phyloP scores from a whole-genome alignment of 2,888 invertebrate genomes.

The Caenorhabditis panamensis region DNA sequence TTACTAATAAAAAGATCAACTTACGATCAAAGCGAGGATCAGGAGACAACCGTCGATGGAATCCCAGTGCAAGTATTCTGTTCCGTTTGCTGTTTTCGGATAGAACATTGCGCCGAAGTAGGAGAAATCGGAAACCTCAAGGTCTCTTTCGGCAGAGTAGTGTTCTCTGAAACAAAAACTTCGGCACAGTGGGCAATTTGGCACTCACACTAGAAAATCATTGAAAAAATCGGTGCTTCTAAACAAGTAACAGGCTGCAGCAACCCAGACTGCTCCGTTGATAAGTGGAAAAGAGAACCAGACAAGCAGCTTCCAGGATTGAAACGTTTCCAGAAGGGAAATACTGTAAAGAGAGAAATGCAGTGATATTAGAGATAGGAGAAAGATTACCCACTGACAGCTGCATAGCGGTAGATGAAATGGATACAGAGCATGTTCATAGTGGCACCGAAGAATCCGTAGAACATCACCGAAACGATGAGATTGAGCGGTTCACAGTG shows the following conservation, averaged over 20 bases:
- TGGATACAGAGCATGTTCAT: conserved; percentile 34
- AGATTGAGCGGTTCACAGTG: too few species aligned
- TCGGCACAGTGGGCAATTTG: neutral
- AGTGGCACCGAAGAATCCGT: conserved; percentile 42
- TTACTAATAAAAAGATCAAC: neutral
- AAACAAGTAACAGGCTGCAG: neutral
- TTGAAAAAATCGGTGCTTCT: neutral
- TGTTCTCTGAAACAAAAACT: neutral
- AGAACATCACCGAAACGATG: conserved; percentile 16
- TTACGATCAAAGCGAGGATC: neutral
- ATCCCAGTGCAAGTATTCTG: neutral
- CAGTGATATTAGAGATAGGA: too few species aligned
- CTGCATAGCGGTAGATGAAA: conserved; percentile 40
- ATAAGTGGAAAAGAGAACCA: neutral
- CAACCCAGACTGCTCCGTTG: neutral
- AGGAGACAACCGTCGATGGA: neutral
- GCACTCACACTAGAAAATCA: neutral
- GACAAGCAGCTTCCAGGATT: neutral
- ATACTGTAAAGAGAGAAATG: conserved; percentile 7
- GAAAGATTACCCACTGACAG: conserved; percentile 2
- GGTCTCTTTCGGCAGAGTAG: neutral
- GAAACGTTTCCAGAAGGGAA: neutral
- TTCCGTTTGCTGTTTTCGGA: neutral
- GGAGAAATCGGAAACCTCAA: neutral
- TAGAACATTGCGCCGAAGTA: neutral